Evolutionary conservation across 2,888 invertebrate genomes (phyloP), one percentile per base, ranked within the genome.

Genomic region (Tanypteryx hageni): DNA sequence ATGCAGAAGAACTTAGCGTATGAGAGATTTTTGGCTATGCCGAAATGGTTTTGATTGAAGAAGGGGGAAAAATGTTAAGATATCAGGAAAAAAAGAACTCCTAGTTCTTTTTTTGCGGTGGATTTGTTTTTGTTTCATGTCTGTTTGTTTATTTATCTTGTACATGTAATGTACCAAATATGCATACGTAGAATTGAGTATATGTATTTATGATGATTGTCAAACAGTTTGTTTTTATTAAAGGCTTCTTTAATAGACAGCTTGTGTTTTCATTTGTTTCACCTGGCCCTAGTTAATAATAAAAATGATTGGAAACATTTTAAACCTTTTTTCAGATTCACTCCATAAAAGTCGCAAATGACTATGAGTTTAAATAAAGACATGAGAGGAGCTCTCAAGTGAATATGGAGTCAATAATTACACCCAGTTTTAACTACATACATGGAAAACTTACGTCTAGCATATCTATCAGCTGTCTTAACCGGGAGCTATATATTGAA

Each of bases 221-320:
- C 93, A 93, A 92, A 92, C 92, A 85, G 92, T 93, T 93, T 93
- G 93, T 93, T 93, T 93, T 93, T 93, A 93, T 93, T 93, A 93
- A 93, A 93, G 92, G 93, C 93, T 93, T 93, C 93, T 93, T 93
- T 93, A 92, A 93, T 93, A 93, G 93, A 93, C 93, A 93, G 92
- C 92, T 93, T 61, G 68, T 16, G 56, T 76, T 89, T 68, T 68
- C 8, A n/a, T 56, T 89, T 89, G n/a, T 89, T 57, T 4, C 57
- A 9, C 11, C 22, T 76, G 8, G 0, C 11, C 76, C 11, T 11
- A 11, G 4, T 9, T 76, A 7, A 76, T 76, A 44, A 44, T 44
- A 44, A 44, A 44, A 44, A 44, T 5, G 5, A 1, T 44, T 44
- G 44, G 44, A 44, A 44, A 44, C 1, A 3, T 44, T 44, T 44